phyloP scores from a whole-genome alignment of 2,797 vertebrate genomes.

The Schizothorax lantsangensis region DNA sequence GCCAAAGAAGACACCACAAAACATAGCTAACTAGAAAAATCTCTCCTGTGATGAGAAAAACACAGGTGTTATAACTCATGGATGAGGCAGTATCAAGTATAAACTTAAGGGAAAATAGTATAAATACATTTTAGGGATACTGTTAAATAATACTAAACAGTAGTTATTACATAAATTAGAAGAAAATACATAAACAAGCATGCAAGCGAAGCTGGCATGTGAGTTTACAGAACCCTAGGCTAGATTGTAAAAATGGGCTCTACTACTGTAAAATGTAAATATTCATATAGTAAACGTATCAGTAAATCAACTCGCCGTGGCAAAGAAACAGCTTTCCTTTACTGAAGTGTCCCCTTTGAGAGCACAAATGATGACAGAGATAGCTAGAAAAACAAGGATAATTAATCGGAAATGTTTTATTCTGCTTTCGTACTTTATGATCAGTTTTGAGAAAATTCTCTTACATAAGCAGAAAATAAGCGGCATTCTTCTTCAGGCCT shows the following conservation, averaged over 20 bases:
- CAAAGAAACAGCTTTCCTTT: not conserved
- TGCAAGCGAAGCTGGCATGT: not conserved
- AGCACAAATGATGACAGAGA: not conserved
- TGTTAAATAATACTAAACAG: not conserved
- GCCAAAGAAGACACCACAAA: not conserved
- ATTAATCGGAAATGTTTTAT: not conserved
- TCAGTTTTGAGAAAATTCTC: not conserved
- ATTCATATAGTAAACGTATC: not conserved
- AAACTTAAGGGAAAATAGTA: not conserved
- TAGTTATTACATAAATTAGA: not conserved
- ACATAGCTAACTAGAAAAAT: not conserved
- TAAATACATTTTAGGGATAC: not conserved
- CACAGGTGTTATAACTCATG: not conserved
- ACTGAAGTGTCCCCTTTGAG: not conserved
- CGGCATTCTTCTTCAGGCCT: not conserved
- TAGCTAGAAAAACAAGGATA: not conserved
- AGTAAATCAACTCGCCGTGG: not conserved
- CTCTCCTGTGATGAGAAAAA: not conserved
- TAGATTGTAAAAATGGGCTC: not conserved
- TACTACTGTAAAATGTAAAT: not conserved
- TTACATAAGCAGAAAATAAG: not conserved
- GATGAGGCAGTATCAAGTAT: not conserved
- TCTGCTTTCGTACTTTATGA: not conserved
- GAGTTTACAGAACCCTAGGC: not conserved
- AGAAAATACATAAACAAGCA: not conserved